Conservation (phyloP, 2,888 invertebrate genomes). For the Eueremaeus valkanovi region DNA sequence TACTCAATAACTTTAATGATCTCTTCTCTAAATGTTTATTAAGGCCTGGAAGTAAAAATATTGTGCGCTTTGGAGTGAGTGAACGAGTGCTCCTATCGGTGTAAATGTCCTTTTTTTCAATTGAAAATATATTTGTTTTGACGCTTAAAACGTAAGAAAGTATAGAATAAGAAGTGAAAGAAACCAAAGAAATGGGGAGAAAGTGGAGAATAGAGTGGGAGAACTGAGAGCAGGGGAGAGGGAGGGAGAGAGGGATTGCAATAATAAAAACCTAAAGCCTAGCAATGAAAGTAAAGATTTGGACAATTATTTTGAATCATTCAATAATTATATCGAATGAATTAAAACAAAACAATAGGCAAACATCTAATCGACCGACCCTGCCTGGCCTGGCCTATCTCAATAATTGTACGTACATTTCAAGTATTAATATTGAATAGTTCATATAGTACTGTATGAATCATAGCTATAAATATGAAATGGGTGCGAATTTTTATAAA, state of each 20-base stretch:
- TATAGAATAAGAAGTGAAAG: not conserved
- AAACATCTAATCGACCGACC: no score
- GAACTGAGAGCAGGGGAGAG: not conserved
- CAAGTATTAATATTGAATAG: no score
- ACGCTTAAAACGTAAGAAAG: not conserved
- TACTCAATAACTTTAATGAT: not conserved
- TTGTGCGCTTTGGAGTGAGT: not conserved
- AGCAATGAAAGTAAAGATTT: no score
- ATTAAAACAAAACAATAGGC: no score
- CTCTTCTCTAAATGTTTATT: not conserved
- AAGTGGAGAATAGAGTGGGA: not conserved
- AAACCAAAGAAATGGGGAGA: constrained; percentile 28
- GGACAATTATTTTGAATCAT: no score
- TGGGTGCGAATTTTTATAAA: no score
- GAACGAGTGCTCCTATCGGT: not conserved
- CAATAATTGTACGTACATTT: no score
- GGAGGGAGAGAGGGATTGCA: constrained; percentile 20
- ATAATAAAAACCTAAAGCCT: no score
- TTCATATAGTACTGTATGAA: no score
- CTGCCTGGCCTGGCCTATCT: no score
- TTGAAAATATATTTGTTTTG: constrained; percentile 1
- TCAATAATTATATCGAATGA: no score
- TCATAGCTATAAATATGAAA: no score
- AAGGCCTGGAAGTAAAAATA: not conserved
- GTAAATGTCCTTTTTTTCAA: constrained; percentile 8